These are phyloP conservation scores for Xiphorhynchus erythropygius DNA, from an alignment of 2,797 vertebrate species.

Conservation along the genomic window DNA sequence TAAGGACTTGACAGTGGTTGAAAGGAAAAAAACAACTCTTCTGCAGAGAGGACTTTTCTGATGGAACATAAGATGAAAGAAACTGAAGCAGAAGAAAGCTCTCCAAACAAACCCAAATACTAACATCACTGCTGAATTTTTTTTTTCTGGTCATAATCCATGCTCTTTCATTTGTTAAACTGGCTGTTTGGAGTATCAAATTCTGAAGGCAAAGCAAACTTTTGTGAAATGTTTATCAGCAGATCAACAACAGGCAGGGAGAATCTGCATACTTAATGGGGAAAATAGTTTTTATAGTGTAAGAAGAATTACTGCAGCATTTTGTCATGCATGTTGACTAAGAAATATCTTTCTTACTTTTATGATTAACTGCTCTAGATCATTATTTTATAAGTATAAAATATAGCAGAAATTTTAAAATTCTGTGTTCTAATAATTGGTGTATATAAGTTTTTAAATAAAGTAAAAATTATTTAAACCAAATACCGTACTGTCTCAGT, in stretches of 20 bases:
- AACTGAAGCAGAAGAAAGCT: neutral
- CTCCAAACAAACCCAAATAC: neutral
- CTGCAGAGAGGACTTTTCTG: neutral
- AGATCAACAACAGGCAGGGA: neutral
- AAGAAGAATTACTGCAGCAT: neutral
- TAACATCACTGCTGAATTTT: neutral
- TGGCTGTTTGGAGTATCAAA: neutral
- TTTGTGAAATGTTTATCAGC: neutral
- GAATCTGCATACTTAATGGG: neutral
- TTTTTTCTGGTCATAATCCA: neutral
- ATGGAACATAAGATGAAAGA: neutral
- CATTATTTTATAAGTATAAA: neutral
- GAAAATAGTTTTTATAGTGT: neutral
- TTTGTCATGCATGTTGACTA: neutral
- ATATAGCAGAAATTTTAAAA: neutral
- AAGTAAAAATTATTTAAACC: neutral
- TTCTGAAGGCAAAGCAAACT: neutral
- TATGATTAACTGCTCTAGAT: neutral
- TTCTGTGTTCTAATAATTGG: neutral
- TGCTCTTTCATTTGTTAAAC: neutral
- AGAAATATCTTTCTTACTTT: neutral
- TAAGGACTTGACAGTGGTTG: neutral
- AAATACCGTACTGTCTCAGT: neutral
- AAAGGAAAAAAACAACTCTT: neutral
- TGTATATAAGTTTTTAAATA: constrained; percentile 7